A percentile compares a stretch with the other conserved stretches of the same genome.
phyloP scores from a whole-genome alignment of 2,113 vertebrate species.

The Pelvicachromis taeniatus region DNA sequence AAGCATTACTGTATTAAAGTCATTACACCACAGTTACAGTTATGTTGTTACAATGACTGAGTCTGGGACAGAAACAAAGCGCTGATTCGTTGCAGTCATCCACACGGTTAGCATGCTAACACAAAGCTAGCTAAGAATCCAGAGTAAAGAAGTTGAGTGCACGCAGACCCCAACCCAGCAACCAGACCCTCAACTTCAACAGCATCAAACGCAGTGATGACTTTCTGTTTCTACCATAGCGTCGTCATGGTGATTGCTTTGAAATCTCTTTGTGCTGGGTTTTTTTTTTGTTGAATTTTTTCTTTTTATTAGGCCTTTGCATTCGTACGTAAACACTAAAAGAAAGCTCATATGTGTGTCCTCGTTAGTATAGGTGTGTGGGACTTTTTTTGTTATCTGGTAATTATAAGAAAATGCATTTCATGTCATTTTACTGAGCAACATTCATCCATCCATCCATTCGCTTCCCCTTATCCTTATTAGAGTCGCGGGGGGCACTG shows the following conservation, averaged over 20 bases:
- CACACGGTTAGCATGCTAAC: not conserved
- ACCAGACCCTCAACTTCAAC: not conserved
- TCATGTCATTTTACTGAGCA: not conserved
- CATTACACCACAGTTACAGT: not conserved
- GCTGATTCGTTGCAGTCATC: not conserved
- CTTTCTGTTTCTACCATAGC: not conserved
- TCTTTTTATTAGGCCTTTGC: not conserved
- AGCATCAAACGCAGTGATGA: not conserved
- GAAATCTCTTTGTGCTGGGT: not conserved
- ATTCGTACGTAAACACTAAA: not conserved
- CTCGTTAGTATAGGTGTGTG: not conserved
- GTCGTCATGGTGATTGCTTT: not conserved
- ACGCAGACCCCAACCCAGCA: not conserved
- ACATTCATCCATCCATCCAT: too few relatives aligned
- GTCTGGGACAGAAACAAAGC: not conserved
- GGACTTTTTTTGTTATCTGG: not conserved
- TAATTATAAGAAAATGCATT: not conserved
- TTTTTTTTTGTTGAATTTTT: too few relatives aligned
- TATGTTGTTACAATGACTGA: not conserved
- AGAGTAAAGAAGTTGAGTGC: not conserved
- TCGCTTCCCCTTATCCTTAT: too few relatives aligned
- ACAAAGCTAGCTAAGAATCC: not conserved
- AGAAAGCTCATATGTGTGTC: not conserved
- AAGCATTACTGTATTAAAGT: not conserved
- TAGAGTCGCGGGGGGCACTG: too few relatives aligned